Percentiles rank a stretch among this genome's conserved stretches.
These are phyloP conservation scores for Pseudachorutes palmiensis DNA, from an alignment of 1,140 invertebrate species.

Conservation along the genomic window DNA sequence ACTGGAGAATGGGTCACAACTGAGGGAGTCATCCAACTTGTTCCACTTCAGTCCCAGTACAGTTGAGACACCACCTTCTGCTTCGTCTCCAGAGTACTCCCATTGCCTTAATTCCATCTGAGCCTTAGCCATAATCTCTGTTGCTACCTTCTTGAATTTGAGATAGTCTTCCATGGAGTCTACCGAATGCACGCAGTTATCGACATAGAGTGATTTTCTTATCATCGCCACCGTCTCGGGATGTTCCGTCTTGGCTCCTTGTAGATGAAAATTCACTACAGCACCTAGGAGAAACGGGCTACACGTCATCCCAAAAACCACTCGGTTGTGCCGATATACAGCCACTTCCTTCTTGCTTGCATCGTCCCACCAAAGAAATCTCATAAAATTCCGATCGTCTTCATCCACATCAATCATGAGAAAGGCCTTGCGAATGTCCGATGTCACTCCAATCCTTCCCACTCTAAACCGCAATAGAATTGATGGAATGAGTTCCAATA, in stretches of 20 bases:
- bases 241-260: not conserved
- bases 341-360: not conserved
- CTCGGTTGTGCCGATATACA: constrained; percentile 22
- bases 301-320: constrained; percentile 31
- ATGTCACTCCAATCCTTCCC: constrained; percentile 40
- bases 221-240: constrained; percentile 8
- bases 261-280: constrained; percentile 20
- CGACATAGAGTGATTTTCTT: constrained; percentile 20
- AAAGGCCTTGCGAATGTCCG: constrained; percentile 45
- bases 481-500: constrained; percentile 42
- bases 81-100: constrained; percentile 4
- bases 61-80: not conserved
- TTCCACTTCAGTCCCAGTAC: constrained; percentile 13
- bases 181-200: constrained; percentile 23
- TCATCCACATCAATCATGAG: constrained; percentile 40
- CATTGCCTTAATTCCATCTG: constrained; percentile 11
- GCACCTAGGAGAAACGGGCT: constrained; percentile 30
- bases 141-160: not conserved
- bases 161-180: constrained; percentile 1
- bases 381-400: constrained; percentile 35
- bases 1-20: not conserved
- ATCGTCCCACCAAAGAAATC: constrained; percentile 31
- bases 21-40: not conserved
- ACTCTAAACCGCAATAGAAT: constrained; percentile 42
- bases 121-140: not conserved